phyloP scores from a whole-genome alignment of 2,113 vertebrate species.

The Bos javanicus region DNA sequence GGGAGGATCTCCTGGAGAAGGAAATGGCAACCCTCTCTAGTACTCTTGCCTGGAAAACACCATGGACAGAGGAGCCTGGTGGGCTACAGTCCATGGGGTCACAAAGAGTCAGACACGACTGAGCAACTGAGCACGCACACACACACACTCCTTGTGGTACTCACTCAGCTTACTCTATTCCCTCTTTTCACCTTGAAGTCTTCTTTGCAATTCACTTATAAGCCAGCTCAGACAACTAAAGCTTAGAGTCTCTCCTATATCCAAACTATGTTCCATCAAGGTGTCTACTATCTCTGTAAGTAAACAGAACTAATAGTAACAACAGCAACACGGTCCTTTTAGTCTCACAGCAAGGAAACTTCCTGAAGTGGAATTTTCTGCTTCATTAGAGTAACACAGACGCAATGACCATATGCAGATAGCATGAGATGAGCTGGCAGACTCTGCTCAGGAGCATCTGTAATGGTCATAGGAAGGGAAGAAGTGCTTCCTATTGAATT shows the following conservation, averaged over 20 bases:
- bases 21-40: neutral
- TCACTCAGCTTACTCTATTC: neutral
- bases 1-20: neutral
- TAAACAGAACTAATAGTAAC: slow-evolving; percentile 67
- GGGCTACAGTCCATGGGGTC: neutral
- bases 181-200: neutral
- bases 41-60: neutral
- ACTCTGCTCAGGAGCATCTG: slow-evolving; percentile 11
- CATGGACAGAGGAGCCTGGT: neutral
- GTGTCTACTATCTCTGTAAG: slow-evolving; percentile 29
- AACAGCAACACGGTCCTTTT: slow-evolving; percentile 10
- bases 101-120: neutral
- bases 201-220: neutral
- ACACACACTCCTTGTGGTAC: neutral
- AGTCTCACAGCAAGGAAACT: slow-evolving; percentile 43
- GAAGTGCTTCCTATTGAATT: slow-evolving; percentile 60
- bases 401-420: slow-evolving; percentile 62
- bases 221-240: neutral
- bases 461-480: slow-evolving; percentile 37
- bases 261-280: slow-evolving; percentile 7
- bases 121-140: neutral
- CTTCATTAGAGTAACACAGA: slow-evolving; percentile 72
- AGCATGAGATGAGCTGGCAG: slow-evolving; percentile 1
- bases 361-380: slow-evolving; percentile 67
- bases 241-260: neutral